Evolutionary conservation across 1,140 invertebrate species (phyloP).

Genomic region (Drosophila littoralis): DNA sequence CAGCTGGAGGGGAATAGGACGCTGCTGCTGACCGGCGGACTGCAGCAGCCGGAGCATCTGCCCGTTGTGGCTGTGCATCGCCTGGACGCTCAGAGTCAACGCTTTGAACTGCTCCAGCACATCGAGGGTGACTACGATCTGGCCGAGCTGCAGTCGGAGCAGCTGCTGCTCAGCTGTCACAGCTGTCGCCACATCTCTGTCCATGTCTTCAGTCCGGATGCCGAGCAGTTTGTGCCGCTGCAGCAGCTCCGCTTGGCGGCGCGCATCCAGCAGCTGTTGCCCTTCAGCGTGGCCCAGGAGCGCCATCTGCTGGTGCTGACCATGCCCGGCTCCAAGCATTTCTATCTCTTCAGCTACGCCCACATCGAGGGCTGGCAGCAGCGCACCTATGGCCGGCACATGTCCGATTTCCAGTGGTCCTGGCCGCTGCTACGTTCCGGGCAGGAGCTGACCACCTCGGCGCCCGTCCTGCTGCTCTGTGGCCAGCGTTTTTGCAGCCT

Average conservation of each 20-base stretch:
- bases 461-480: conserved; percentile 45
- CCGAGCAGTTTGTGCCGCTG: conserved; percentile 36
- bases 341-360: conserved; percentile 63
- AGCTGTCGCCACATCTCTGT: conserved; percentile 64
- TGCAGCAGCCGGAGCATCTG: conserved; percentile 37
- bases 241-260: conserved; percentile 56
- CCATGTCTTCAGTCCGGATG: not conserved
- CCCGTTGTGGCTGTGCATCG: conserved; percentile 58
- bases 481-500: conserved; percentile 32
- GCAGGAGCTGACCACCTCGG: conserved; percentile 11
- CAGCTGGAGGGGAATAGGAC: not conserved
- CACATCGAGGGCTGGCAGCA: conserved; percentile 71
- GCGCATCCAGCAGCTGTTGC: conserved; percentile 41
- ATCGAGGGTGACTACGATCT: conserved; percentile 73
- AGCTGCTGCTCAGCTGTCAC: conserved; percentile 59
- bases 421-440: conserved; percentile 43
- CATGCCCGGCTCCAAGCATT: conserved; percentile 42
- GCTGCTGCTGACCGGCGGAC: conserved; percentile 40
- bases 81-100: conserved; percentile 1
- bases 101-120: conserved; percentile 53
- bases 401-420: conserved; percentile 51
- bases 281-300: conserved; percentile 38
- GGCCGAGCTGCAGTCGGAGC: conserved; percentile 49
- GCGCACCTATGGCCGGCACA: conserved; percentile 52
- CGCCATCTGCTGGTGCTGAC: conserved; percentile 59